Evolutionary conservation across 2,888 invertebrate species (phyloP), one percentile per base, ranked within the genome.

Genomic region (Drosophila quinaria): DNA sequence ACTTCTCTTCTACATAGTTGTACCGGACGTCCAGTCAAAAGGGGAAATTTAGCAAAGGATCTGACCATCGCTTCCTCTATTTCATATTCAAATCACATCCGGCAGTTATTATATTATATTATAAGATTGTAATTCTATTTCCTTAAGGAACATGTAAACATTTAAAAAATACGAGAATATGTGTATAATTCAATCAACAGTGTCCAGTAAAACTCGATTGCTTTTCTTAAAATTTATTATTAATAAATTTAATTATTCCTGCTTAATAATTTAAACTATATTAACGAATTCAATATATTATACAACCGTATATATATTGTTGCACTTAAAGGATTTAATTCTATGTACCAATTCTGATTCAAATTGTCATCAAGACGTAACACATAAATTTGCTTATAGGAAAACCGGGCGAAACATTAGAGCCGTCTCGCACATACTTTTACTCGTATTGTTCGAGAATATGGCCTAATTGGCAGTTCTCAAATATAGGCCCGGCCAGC

Each of bases 11-110:
- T 60, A 75, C 63, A 80, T 77, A 70, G 58, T 64, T 56, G 60
- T 50, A 79, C 74, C 78, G 80, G 76, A 82, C 70, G 69, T 80
- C 58, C 68, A 66, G 67, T 65, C 49, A 65, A 70, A 70, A 66
- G 58, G 47, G 63, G 64, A 55, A 69, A 64, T 65, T 62, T 62
- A 51, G 17, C 13, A 29, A 35, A 61, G 61, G 50, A 62, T 49
- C 62, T 54, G 42, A 65, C 52, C 59, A 58, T 54, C 22, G 59
- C 46, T 29, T 37, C 35, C 49, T 60, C 22, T 33, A 19, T 13
- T 55, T 41, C 51, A 31, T 81, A 85, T 80, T 81, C 76, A 85
- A 82, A 87, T 84, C 74, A 74, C 73, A 84, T 80, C 69, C 74
- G 74, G 78, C 71, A 74, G 22, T 29, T 41, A 35, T 25, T 46